Base-by-base conservation (phyloP, 2,797 vertebrate species). In the Gadopsis marmoratus region DNA sequence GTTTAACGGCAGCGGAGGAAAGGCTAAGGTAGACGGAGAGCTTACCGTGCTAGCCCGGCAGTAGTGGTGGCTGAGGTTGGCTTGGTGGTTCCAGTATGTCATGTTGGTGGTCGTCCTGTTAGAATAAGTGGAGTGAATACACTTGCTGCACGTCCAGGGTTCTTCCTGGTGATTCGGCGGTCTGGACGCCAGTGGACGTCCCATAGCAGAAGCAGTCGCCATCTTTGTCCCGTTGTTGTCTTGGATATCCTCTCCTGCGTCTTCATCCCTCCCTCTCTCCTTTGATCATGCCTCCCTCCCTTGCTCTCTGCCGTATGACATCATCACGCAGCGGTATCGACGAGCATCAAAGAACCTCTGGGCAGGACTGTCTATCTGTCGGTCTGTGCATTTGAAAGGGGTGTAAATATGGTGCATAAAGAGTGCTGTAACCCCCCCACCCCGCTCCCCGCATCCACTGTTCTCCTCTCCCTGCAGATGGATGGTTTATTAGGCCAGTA, bases 181-280 rank as follows among this genome's bases (percentile, higher is more conserved):
- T 83, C 71, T 73, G 83, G 87, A 90, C 82, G 55, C 86, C 81
- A 72, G 89, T 85, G 84, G 92, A 92, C 90, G 90, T 93, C 93
- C 89, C 92, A 64, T 66, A 70, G 84, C 78, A 88, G 83, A 76
- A 82, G 80, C 85, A 58, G 90, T 91, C 90, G 94, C 94, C 95
- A 95, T 95, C 93, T 95, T 95, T 95, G 93, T 93, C 91, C 92
- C 90, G 93, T 92, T 91, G 92, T 93, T 93, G 93, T 93, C 89
- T 94, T 93, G 92, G 91, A 89, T 93, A 92, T 93, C 86, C 92
- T 90, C 90, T 89, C 79, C 91, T 87, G 86, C 88, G 78, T 92
- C 92, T 91, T 90, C 92, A 90, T 93, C 91, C 91, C 91, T 91
- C 89, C 93, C 91, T 90, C 89, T 86, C 74, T 82, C 81, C 91